Base-by-base conservation (phyloP, 2,888 invertebrate genomes). In the Eristalis intricaria region DNA sequence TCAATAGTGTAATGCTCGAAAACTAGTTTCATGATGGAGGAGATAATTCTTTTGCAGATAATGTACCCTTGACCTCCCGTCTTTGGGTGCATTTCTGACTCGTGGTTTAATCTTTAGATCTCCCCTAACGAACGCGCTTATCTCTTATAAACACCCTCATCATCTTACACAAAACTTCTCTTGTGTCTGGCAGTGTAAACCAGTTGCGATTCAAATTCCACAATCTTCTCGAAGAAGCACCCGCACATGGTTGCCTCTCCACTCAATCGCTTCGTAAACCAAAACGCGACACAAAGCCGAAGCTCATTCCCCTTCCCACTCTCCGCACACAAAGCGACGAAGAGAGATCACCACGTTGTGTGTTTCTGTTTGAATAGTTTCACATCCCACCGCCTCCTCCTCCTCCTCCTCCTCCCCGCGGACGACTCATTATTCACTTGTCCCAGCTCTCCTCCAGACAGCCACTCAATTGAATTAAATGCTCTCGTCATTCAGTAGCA, bases 401-500 rank as follows among this genome's bases (percentile, higher is more conserved):
- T 15, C 3, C 43, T 3, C 4, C 50, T n/a, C n/a, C n/a, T n/a
- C n/a, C n/a, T n/a, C n/a, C 19, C 50, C 19, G 8, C 19, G 1
- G 50, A 19, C 50, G 50, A 50, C n/a, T 50, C 50, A 50, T 50
- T 50, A 50, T 50, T 61, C 61, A 61, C 61, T 61, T 61, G 23
- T 61, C 26, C 23, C 61, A 29, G 61, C 50, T 50, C 50, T 50
- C 8, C 50, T 61, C 43, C 68, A 60, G 60, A 43, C 68, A 32
- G 50, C 50, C 50, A 32, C 68, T 61, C 61, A 63, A 76, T 76
- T 69, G 61, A 69, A 61, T 50, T 22, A 68, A 76, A 66, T 8
- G 50, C n/a, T 19, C 56, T 68, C 58, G 32, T 76, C 75, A 76
- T 29, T 63, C 63, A 32, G 68, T 61, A 61, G 68, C 40, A 76